These are phyloP conservation scores for Pollenia labialis DNA, from an alignment of 2,888 invertebrate genomes.

Conservation along the genomic window DNA sequence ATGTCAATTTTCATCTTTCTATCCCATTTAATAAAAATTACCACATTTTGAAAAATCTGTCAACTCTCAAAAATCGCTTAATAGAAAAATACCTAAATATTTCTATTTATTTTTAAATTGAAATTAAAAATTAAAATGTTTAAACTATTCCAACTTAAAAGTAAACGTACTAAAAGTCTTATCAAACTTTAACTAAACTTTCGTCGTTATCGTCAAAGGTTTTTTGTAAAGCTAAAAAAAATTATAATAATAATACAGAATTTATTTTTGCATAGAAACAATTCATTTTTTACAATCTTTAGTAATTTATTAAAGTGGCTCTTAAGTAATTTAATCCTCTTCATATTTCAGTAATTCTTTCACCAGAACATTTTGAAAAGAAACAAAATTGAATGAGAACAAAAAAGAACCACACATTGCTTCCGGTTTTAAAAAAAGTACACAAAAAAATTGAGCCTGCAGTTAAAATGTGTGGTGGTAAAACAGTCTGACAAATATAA, in stretches of 20 bases:
- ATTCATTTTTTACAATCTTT: not conserved
- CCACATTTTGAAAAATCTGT: no score
- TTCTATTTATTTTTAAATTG: no score
- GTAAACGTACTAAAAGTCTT: no score
- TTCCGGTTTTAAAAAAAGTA: constrained; percentile 60
- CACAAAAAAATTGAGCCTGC: not conserved
- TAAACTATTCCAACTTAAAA: no score
- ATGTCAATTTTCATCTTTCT: no score
- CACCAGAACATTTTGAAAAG: not conserved
- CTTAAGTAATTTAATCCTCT: constrained; percentile 60
- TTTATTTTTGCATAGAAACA: constrained; percentile 22
- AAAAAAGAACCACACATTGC: constrained; percentile 51
- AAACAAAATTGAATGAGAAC: constrained; percentile 4
- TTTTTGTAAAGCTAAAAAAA: not conserved
- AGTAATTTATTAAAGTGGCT: constrained; percentile 36
- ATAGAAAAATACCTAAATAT: no score
- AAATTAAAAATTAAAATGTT: no score
- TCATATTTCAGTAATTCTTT: not conserved
- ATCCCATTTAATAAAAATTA: no score
- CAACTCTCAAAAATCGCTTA: no score
- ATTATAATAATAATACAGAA: not conserved
- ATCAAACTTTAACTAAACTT: not conserved
- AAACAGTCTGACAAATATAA: constrained; percentile 13
- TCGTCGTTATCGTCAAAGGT: not conserved
- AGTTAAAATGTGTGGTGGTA: constrained; percentile 10